Percentiles rank a stretch among this genome's conserved stretches.
phyloP scores from a whole-genome alignment of 2,113 vertebrate genomes.

The Gymnarchus niloticus region DNA sequence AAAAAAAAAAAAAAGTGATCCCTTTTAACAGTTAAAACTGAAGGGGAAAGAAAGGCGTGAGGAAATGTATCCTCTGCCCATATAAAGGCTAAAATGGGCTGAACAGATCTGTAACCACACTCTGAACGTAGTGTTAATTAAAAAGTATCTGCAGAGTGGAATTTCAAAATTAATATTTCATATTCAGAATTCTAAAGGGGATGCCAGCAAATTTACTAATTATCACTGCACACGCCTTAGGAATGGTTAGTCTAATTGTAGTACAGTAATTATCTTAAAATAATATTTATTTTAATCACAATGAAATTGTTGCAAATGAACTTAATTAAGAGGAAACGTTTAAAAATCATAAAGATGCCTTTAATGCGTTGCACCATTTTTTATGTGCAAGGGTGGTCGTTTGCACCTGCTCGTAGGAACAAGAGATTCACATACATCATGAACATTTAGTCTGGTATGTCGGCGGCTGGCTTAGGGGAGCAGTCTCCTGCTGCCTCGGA shows the following conservation, averaged over 20 bases:
- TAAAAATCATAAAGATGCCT: background rate
- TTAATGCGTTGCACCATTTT: background rate
- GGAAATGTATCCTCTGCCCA: too few species aligned
- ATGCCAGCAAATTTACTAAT: background rate
- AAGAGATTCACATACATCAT: conserved; percentile 46
- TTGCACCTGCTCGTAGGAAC: conserved; percentile 17
- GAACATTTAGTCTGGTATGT: conserved; percentile 44
- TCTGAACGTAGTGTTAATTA: background rate
- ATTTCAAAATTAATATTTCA: background rate
- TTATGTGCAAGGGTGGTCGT: conserved; percentile 28
- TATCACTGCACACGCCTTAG: background rate
- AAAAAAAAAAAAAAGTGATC: too few species aligned
- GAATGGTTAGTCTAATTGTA: background rate
- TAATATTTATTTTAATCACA: background rate
- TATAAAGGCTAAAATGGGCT: too few species aligned
- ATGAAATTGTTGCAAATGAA: background rate
- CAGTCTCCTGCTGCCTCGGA: background rate
- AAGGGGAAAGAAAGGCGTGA: too few species aligned
- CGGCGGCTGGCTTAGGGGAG: conserved; percentile 33
- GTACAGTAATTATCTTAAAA: background rate
- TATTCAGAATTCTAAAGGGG: conserved; percentile 1
- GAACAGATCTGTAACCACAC: too few species aligned
- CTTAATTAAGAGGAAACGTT: background rate
- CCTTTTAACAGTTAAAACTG: too few species aligned
- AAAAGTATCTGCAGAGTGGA: background rate